Evolutionary conservation across 1,140 invertebrate species (phyloP).

Genomic region (Oryzaephilus surinamensis): DNA sequence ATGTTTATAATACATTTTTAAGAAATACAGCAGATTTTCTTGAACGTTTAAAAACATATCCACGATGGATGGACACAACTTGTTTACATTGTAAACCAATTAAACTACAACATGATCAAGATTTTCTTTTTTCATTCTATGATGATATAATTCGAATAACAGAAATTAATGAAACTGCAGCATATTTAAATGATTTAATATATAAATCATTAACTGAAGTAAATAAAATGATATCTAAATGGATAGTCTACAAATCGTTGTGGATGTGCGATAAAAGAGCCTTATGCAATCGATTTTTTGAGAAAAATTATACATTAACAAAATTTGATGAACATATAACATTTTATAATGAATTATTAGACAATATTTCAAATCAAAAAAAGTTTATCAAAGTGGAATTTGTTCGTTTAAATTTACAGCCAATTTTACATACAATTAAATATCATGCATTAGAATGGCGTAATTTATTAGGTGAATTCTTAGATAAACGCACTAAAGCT

Average conservation of each 20-base stretch:
- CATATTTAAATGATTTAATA: too few relatives aligned
- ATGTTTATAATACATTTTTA: conserved; percentile 64
- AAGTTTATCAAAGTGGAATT: conserved; percentile 50
- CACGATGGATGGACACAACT: conserved; percentile 75
- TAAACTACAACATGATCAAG: conserved; percentile 41
- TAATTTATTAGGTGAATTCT: conserved; percentile 48
- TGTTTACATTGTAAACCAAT: conserved; percentile 60
- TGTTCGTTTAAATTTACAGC: conserved; percentile 55
- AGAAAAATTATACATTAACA: conserved; percentile 55
- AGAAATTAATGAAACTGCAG: conserved; percentile 58
- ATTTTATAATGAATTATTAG: conserved; percentile 68
- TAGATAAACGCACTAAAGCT: conserved; percentile 44
- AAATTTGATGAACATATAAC: conserved; percentile 75
- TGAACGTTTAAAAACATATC: conserved; percentile 57
- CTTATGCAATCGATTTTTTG: conserved; percentile 64
- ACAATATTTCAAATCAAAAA: conserved; percentile 50
- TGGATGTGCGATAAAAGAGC: conserved; percentile 72
- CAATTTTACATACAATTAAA: conserved; percentile 51
- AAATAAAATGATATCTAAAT: too few relatives aligned
- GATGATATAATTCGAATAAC: conserved; percentile 59
- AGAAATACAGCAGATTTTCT: conserved; percentile 54
- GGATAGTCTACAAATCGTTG: too few relatives aligned
- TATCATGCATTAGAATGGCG: conserved; percentile 63
- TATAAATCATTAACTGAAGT: too few relatives aligned
- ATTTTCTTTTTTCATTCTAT: conserved; percentile 58